Conservation (phyloP, 1,140 invertebrate genomes). For the Aphidius ervi region DNA sequence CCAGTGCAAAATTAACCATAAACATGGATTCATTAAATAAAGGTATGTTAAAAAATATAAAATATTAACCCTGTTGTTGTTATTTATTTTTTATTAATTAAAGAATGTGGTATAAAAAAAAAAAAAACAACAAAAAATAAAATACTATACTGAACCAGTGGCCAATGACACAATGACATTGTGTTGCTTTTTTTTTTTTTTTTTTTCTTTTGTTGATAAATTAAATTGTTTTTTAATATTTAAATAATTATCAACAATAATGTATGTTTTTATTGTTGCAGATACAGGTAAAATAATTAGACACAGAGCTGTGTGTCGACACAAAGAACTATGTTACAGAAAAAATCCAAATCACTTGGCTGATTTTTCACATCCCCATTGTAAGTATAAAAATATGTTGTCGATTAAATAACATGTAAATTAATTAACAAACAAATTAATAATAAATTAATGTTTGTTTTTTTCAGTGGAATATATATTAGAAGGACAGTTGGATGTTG, state of each 20-base stretch:
- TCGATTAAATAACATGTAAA: not conserved
- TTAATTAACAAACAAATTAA: no score
- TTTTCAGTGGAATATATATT: not conserved
- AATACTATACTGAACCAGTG: no score
- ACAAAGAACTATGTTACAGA: constrained; percentile 61
- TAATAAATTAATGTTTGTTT: not conserved
- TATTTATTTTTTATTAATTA: not conserved
- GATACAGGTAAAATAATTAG: not conserved
- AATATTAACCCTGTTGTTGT: not conserved
- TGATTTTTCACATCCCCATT: constrained; percentile 74
- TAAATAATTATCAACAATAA: not conserved
- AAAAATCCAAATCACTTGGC: constrained; percentile 77
- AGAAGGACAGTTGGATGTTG: not conserved
- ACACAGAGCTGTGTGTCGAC: not conserved
- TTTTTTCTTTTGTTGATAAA: no score
- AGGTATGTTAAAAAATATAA: no score
- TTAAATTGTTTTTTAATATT: no score
- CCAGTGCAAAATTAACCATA: no score
- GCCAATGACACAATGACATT: no score
- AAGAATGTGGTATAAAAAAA: no score
- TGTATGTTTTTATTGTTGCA: not conserved
- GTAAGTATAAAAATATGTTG: constrained; percentile 50
- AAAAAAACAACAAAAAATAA: no score
- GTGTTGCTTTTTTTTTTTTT: no score
- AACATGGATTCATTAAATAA: no score